Conservation (phyloP, 2,113 vertebrate genomes). For the Thinocorus orbignyianus region DNA sequence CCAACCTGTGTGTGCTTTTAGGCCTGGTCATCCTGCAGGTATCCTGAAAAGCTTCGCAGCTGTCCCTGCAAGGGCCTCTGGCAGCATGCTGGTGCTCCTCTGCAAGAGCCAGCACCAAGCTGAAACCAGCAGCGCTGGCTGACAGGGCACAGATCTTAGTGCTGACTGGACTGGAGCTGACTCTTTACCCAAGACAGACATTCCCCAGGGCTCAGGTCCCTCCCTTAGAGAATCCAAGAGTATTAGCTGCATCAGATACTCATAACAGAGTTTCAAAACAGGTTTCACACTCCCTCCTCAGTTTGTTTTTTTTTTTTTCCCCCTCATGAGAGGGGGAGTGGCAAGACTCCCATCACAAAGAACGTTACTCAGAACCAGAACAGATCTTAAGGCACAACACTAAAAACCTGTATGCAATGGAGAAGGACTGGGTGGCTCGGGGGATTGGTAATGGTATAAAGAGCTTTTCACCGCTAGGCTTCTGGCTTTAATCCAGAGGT, state of each 20-base stretch:
- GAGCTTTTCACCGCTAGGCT: constrained; percentile 71
- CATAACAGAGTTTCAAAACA: constrained; percentile 27
- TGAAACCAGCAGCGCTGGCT: background rate
- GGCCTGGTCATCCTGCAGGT: background rate
- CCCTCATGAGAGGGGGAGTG: constrained; percentile 51
- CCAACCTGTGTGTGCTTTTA: background rate
- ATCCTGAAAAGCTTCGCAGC: background rate
- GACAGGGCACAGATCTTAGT: background rate
- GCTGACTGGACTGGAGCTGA: background rate
- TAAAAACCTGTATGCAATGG: constrained; percentile 61
- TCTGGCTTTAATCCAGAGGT: constrained; percentile 67
- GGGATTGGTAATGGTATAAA: constrained; percentile 70
- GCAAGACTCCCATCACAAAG: constrained; percentile 52
- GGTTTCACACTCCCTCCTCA: constrained; percentile 29
- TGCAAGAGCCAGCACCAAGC: background rate
- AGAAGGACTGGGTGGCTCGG: constrained; percentile 62
- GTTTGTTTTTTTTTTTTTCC: background rate
- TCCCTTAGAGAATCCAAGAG: background rate
- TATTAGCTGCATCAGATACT: background rate
- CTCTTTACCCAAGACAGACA: background rate
- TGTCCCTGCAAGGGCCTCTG: background rate
- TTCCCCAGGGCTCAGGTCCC: background rate
- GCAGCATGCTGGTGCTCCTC: background rate
- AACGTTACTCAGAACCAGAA: constrained; percentile 58
- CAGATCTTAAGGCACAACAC: constrained; percentile 58